Evolutionary conservation across 2,113 vertebrate species (phyloP).

Genomic region (Seriola aureovittata): DNA sequence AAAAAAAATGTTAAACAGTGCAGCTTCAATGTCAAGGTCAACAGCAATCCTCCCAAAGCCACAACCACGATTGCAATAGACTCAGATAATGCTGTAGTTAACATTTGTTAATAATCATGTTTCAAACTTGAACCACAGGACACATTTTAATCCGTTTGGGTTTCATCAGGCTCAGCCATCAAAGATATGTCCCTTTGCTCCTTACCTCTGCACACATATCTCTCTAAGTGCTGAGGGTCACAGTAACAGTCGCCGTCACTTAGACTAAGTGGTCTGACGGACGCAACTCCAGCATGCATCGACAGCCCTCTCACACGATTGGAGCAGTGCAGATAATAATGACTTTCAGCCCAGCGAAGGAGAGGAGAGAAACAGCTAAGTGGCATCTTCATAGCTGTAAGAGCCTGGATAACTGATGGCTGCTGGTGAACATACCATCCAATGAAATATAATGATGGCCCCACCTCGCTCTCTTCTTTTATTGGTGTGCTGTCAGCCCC

Average conservation of each 20-base stretch:
- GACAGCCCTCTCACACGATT: conserved; percentile 7
- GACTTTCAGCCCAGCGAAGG: conserved; percentile 8
- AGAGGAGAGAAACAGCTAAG: conserved; percentile 7
- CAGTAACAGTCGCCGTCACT: conserved; percentile 36
- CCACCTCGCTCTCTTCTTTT: neutral
- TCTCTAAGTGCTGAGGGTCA: conserved; percentile 40
- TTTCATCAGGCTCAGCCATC: neutral
- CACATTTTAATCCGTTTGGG: neutral
- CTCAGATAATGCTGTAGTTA: neutral
- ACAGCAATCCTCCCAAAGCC: neutral
- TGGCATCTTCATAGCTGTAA: conserved; percentile 18
- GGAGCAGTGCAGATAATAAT: conserved; percentile 24
- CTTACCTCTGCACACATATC: conserved; percentile 1
- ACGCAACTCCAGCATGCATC: neutral
- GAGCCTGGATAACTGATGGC: conserved; percentile 40
- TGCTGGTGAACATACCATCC: conserved; percentile 3
- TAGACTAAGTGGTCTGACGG: conserved; percentile 45
- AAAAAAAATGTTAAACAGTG: neutral
- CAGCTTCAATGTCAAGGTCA: neutral
- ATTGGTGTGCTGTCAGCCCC: neutral
- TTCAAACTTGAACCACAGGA: neutral
- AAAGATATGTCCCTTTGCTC: neutral
- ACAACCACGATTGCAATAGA: neutral
- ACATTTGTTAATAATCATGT: neutral
- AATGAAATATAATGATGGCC: conserved; percentile 16